These are phyloP conservation scores for Machimus rusticus DNA, from an alignment of 2,888 invertebrate genomes.

Conservation along the genomic window DNA sequence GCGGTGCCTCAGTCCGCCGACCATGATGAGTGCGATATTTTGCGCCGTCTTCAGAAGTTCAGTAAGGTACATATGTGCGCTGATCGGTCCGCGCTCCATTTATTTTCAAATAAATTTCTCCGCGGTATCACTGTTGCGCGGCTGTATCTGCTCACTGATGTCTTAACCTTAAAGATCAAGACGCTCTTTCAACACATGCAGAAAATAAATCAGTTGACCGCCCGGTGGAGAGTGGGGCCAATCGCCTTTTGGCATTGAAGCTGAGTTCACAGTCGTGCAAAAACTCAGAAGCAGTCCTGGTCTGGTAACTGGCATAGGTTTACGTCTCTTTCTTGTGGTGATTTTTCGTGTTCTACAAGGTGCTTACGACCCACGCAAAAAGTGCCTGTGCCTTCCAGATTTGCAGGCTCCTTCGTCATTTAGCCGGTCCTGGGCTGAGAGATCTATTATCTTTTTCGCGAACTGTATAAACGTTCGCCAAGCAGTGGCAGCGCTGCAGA, in stretches of 20 bases:
- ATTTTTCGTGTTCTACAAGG: conserved; percentile 23
- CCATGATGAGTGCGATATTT: neutral
- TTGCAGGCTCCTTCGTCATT: neutral
- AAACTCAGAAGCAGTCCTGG: conserved; percentile 7
- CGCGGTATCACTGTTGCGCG: neutral
- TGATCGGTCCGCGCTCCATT: neutral
- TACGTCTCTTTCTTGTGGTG: conserved; percentile 25
- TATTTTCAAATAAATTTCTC: conserved; percentile 12
- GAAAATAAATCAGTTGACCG: conserved; percentile 42
- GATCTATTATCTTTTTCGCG: neutral
- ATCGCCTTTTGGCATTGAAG: conserved; percentile 44
- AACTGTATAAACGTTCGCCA: neutral
- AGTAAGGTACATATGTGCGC: neutral
- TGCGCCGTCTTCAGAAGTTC: neutral
- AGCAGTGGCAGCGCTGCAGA: neutral
- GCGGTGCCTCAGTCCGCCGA: neutral
- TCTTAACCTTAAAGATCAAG: conserved; percentile 18
- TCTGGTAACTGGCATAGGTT: conserved; percentile 15
- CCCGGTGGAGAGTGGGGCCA: conserved; percentile 13
- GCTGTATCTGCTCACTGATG: neutral
- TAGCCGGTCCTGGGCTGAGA: neutral
- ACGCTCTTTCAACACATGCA: conserved; percentile 19
- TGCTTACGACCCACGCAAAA: conserved; percentile 21
- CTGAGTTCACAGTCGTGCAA: neutral
- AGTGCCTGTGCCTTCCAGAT: neutral